A percentile compares a stretch with the other conserved stretches of the same genome.
These are phyloP conservation scores for Sclerodermus sp. DNA, from an alignment of 2,888 invertebrate genomes.

Conservation along the genomic window DNA sequence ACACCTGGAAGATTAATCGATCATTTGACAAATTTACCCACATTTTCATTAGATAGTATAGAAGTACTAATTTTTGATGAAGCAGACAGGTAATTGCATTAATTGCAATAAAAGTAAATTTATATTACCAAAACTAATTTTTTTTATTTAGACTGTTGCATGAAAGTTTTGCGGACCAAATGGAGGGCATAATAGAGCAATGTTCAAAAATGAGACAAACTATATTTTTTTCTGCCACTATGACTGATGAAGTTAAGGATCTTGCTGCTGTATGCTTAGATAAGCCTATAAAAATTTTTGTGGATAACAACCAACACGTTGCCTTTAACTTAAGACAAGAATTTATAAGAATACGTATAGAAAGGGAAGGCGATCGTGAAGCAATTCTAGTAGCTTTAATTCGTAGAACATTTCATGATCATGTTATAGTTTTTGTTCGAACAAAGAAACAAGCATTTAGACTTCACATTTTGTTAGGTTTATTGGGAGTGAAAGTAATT, in stretches of 20 bases:
- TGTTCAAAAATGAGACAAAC: constrained; percentile 92
- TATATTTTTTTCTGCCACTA: constrained; percentile 97
- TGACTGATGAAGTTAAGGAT: constrained; percentile 97
- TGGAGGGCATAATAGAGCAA: constrained; percentile 95
- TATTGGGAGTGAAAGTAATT: constrained; percentile 82
- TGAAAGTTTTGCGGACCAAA: constrained; percentile 97
- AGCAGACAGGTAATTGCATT: constrained; percentile 65
- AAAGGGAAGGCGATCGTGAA: constrained; percentile 88
- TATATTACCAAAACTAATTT: neutral
- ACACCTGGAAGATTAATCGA: constrained; percentile 98
- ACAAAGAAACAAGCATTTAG: constrained; percentile 96
- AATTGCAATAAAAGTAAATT: neutral
- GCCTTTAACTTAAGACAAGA: constrained; percentile 95
- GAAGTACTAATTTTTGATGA: constrained; percentile 85
- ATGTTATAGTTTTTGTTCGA: constrained; percentile 93
- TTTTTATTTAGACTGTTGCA: constrained; percentile 86
- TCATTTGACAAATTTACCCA: constrained; percentile 93
- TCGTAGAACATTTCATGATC: constrained; percentile 86
- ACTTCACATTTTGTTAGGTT: constrained; percentile 86
- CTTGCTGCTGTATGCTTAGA: constrained; percentile 89
- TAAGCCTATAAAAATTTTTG: constrained; percentile 92
- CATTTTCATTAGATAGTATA: constrained; percentile 85
- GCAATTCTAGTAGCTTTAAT: constrained; percentile 82
- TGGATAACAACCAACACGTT: constrained; percentile 94
- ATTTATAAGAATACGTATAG: constrained; percentile 89